A percentile compares a stretch with the other conserved stretches of the same genome.
Evolutionary conservation across 2,113 vertebrate genomes (phyloP).

Genomic region (Chamaetylas fuelleborni): DNA sequence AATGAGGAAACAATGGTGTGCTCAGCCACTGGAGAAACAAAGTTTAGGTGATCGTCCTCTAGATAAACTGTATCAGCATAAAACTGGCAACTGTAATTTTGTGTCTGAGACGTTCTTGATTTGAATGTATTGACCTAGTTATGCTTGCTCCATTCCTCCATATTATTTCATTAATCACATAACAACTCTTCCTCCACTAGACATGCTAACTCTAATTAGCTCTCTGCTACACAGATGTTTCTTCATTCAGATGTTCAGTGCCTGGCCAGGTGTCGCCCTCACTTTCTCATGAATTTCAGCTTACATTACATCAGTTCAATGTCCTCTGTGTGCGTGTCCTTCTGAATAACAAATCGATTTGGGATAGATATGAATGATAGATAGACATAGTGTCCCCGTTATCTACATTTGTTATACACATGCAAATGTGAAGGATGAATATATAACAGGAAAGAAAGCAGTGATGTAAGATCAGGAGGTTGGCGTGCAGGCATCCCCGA

Average conservation of each 20-base stretch:
- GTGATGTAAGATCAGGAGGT: background rate
- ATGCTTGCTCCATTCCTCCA: background rate
- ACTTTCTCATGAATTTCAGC: constrained; percentile 29
- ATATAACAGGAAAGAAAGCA: background rate
- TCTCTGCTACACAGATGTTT: constrained; percentile 12
- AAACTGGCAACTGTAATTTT: constrained; percentile 35
- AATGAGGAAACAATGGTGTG: constrained; percentile 49
- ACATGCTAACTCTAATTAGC: constrained; percentile 15
- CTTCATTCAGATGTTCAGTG: constrained; percentile 31
- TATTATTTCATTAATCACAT: constrained; percentile 57
- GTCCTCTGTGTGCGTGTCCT: background rate
- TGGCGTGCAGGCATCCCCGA: background rate
- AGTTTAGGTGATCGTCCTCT: constrained; percentile 16
- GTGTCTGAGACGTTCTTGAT: constrained; percentile 27
- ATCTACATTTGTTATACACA: background rate
- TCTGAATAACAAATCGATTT: background rate
- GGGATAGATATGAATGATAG: background rate
- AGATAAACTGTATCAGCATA: constrained; percentile 27
- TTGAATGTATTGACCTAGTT: constrained; percentile 45
- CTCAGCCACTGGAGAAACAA: constrained; percentile 1
- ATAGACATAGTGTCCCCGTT: background rate
- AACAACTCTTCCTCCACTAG: constrained; percentile 20
- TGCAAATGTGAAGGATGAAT: background rate
- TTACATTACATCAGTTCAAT: background rate
- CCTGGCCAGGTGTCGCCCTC: background rate